Base-by-base conservation (phyloP, 2,797 vertebrate genomes). In the Myripristis murdjan region DNA sequence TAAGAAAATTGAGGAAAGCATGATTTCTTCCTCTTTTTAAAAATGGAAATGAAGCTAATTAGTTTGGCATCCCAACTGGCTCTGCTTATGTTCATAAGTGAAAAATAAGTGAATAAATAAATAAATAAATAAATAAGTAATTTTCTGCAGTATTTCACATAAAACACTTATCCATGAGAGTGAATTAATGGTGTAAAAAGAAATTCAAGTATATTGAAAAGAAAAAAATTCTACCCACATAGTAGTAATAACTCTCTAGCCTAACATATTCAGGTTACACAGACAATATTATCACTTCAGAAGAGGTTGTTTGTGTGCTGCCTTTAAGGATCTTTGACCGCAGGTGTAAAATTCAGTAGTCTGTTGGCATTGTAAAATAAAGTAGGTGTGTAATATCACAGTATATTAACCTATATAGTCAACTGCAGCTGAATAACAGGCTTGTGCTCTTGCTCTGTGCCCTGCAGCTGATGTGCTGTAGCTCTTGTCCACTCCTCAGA, bases 391-490 rank as follows among this genome's bases (percentile, higher is more conserved):
- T 73, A 69, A 80, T 75, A 71, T 78, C 68, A 75, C 49, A 70
- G 78, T 78, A 62, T 73, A 82, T 85, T 59, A 79, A 67, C 70
- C 73, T 57, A 62, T 56, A 66, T 9, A 46, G 64, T 61, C 9
- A 10, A 61, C 16, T 1, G 47, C 69, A 49, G 70, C 57, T 77
- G 60, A 75, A 62, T 64, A 72, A 78, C 64, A 15, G 64, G 60
- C 58, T 65, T 52, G 47, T 0, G 4, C 65, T 66, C 52, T 33
- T 0, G 22, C 39, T 69, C 51, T 0, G 6, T 70, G 71, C 80
- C 83, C 86, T 84, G 68, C 67, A 70, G 82, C 83, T 66, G 73
- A 75, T 66, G 53, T 75, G 74, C 64, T 83, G 74, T 59, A 70
- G 66, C 70, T 82, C 60, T 74, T 75, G 71, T 77, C 70, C 55